phyloP scores from a whole-genome alignment of 2,113 vertebrate species.

The Diadophis punctatus region DNA sequence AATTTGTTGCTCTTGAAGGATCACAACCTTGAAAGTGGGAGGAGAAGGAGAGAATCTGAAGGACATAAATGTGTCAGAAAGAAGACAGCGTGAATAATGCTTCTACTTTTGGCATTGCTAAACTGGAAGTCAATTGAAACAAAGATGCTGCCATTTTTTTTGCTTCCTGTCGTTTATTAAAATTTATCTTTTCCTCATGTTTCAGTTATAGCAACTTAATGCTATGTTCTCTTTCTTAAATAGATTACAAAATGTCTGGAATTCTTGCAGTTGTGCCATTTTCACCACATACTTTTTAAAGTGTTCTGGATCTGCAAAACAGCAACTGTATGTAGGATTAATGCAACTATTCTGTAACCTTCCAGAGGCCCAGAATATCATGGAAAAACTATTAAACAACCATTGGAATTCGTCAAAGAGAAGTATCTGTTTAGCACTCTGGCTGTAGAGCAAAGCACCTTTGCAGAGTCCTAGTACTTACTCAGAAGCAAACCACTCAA shows the following conservation, averaged over 20 bases:
- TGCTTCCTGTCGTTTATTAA: neutral
- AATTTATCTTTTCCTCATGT: neutral
- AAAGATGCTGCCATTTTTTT: neutral
- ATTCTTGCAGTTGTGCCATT: neutral
- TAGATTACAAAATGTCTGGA: constrained; percentile 39
- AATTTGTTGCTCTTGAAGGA: neutral
- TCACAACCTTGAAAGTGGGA: neutral
- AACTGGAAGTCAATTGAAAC: neutral
- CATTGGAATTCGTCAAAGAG: neutral
- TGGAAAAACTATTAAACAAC: neutral
- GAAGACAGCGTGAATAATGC: neutral
- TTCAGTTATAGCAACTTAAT: constrained; percentile 28
- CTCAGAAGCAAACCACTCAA: neutral
- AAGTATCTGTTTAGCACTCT: neutral
- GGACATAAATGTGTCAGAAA: neutral
- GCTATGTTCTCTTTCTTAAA: constrained; percentile 34
- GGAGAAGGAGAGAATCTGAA: neutral
- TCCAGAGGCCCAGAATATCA: neutral
- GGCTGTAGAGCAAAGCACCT: neutral
- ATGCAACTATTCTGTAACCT: neutral
- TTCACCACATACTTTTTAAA: neutral
- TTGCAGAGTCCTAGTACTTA: neutral
- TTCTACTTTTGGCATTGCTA: neutral
- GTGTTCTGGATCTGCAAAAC: neutral
- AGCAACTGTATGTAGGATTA: neutral